A percentile compares a stretch with the other conserved stretches of the same genome.
Evolutionary conservation across 2,113 vertebrate genomes (phyloP).

Genomic region (Caracal caracal): DNA sequence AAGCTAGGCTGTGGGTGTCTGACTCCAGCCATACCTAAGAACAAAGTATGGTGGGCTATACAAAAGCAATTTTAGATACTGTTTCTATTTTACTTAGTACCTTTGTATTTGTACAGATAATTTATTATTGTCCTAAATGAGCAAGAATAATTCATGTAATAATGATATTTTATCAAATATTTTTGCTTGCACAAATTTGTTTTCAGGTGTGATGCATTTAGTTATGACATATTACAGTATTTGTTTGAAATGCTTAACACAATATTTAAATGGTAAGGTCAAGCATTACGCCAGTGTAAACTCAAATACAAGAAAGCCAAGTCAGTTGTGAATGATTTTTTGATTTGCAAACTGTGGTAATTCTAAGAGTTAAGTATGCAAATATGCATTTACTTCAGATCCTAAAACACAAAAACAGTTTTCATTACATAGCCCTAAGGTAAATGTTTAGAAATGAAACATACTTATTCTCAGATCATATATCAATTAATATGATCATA

Average conservation of each 20-base stretch:
- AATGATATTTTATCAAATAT: not conserved
- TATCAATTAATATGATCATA: not conserved
- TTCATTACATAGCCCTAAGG: not conserved
- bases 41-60: too few relatives aligned
- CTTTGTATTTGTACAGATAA: not conserved
- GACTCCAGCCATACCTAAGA: not conserved
- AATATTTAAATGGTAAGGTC: not conserved
- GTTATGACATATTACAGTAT: not conserved
- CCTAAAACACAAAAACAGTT: not conserved
- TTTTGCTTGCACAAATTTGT: not conserved
- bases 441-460: not conserved
- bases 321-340: not conserved
- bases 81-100: not conserved
- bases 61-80: not conserved
- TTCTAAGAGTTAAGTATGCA: not conserved
- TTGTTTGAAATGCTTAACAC: not conserved
- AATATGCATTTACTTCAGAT: not conserved
- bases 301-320: not conserved
- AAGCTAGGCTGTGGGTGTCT: not conserved
- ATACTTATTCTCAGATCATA: not conserved
- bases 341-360: not conserved
- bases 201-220: not conserved
- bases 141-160: not conserved
- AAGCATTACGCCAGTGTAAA: not conserved
- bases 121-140: not conserved